Evolutionary conservation across 2,888 invertebrate species (phyloP).

Genomic region (Lucinisca nassula): DNA sequence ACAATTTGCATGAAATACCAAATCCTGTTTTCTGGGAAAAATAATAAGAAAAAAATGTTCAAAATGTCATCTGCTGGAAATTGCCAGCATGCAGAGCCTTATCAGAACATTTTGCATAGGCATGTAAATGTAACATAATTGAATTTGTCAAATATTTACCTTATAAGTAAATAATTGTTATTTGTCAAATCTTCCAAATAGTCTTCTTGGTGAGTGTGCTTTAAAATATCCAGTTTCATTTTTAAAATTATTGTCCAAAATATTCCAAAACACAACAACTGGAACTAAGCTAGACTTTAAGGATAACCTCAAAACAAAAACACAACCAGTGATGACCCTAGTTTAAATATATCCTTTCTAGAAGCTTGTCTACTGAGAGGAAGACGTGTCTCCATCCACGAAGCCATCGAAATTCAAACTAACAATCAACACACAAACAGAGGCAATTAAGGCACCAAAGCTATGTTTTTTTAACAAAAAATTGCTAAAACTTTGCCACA

Average conservation of each 20-base stretch:
- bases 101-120: no score
- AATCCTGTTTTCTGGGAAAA: no score
- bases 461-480: background rate
- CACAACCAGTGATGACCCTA: no score
- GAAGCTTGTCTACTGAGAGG: no score
- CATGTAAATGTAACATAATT: background rate
- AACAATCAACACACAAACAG: background rate
- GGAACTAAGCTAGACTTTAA: no score
- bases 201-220: background rate
- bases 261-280: background rate
- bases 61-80: no score
- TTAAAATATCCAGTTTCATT: background rate
- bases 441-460: background rate
- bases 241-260: background rate
- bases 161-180: background rate
- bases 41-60: no score
- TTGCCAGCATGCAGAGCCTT: no score
- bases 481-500: background rate
- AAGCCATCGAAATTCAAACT: background rate
- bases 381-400: no score
- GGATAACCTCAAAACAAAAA: no score
- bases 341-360: no score
- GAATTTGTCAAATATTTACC: background rate
- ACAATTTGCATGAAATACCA: no score
- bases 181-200: background rate